Evolutionary conservation across 2,113 vertebrate genomes (phyloP).

Genomic region (Stictonetta naevosa): DNA sequence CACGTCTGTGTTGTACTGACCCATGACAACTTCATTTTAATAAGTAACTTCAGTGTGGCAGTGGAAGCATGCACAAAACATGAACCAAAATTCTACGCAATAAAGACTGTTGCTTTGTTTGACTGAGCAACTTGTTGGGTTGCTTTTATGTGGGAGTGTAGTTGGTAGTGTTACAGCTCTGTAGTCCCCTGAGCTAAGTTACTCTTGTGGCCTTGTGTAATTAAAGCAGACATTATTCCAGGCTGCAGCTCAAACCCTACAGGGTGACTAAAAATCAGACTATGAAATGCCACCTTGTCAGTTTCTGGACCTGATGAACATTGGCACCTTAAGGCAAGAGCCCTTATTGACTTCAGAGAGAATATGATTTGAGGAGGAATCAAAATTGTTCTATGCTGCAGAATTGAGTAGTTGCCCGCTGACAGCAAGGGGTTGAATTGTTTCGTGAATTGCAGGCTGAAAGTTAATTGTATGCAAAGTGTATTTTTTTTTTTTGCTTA

Average conservation of each 20-base stretch:
- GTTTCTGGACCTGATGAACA: background rate
- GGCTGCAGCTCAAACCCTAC: background rate
- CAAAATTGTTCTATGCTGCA: background rate
- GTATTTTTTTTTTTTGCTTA: background rate
- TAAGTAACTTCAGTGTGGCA: background rate
- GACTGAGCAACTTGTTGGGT: background rate
- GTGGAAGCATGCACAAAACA: background rate
- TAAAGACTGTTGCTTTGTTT: background rate
- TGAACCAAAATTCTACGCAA: background rate
- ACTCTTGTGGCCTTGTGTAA: background rate
- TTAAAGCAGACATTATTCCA: background rate
- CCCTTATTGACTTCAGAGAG: background rate
- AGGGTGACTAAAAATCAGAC: background rate
- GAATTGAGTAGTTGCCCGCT: background rate
- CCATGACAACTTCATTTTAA: background rate
- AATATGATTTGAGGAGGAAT: background rate
- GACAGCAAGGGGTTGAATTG: background rate
- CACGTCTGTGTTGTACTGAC: background rate
- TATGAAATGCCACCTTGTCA: background rate
- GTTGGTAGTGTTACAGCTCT: background rate
- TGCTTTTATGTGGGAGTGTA: background rate
- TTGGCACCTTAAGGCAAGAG: background rate
- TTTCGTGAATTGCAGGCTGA: background rate
- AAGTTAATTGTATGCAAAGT: background rate
- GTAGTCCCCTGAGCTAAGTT: background rate